Evolutionary conservation across 2,113 vertebrate genomes (phyloP).

Genomic region (Notiomystis cincta): DNA sequence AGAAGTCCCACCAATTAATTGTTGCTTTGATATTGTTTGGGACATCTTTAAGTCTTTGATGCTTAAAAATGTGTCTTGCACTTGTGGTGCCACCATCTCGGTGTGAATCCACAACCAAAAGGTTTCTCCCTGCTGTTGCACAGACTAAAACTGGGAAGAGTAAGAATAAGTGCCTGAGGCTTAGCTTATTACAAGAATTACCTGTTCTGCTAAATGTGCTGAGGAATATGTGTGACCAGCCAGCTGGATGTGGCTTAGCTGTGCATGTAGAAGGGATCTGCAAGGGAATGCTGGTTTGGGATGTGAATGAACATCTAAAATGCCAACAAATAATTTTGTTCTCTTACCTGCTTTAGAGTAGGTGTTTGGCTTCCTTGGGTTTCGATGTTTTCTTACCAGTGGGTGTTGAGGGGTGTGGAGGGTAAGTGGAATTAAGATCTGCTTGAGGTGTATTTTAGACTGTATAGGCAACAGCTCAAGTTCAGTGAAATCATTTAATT

Average conservation of each 20-base stretch:
- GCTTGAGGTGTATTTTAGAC: not conserved
- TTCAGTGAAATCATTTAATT: not conserved
- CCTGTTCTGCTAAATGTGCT: not conserved
- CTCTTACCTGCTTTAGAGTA: not conserved
- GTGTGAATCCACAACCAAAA: not conserved
- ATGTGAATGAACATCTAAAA: not conserved
- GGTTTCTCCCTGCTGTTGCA: not conserved
- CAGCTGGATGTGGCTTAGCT: not conserved
- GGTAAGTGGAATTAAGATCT: not conserved
- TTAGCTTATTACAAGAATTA: slow-evolving; percentile 26
- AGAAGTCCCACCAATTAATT: not conserved
- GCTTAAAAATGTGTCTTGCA: fast-evolving
- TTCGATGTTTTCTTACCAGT: not conserved
- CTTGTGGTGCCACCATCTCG: not conserved
- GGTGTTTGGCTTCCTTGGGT: not conserved
- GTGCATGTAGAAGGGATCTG: not conserved
- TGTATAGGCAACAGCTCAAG: not conserved
- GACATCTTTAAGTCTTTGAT: not conserved
- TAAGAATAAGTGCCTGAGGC: not conserved
- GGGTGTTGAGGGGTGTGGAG: not conserved
- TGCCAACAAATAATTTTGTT: not conserved
- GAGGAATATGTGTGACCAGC: not conserved
- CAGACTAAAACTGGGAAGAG: not conserved
- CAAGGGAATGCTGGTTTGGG: not conserved
- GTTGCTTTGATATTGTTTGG: not conserved